Percentiles rank a stretch among this genome's conserved stretches.
Evolutionary conservation across 2,113 vertebrate genomes (phyloP).

Genomic region (Psilopogon haemacephalus): DNA sequence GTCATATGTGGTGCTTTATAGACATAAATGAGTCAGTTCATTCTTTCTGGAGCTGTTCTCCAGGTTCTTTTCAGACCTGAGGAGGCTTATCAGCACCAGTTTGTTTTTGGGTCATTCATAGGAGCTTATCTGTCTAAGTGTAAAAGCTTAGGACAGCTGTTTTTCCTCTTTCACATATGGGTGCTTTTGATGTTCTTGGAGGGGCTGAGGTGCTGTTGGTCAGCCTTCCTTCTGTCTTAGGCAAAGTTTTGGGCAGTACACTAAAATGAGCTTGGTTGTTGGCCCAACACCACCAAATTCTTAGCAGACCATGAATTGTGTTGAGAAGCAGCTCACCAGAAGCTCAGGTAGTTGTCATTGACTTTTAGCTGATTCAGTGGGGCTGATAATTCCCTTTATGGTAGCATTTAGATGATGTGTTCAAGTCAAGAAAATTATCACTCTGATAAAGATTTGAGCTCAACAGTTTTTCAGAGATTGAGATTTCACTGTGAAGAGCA

Average conservation of each 20-base stretch:
- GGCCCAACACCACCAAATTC: neutral
- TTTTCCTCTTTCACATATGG: neutral
- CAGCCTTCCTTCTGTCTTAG: neutral
- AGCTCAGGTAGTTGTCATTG: neutral
- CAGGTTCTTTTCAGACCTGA: neutral
- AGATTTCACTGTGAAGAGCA: neutral
- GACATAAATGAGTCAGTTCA: conserved; percentile 2
- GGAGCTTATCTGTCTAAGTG: neutral
- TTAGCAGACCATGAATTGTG: neutral
- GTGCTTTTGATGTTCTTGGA: conserved; percentile 39
- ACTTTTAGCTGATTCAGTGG: neutral
- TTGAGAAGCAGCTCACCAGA: neutral
- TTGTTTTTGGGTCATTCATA: neutral
- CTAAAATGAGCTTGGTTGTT: neutral
- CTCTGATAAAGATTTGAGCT: neutral
- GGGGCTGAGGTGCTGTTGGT: conserved; percentile 8
- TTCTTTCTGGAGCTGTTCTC: neutral
- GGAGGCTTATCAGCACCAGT: neutral
- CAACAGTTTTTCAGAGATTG: neutral
- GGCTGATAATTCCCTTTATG: neutral
- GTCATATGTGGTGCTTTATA: neutral
- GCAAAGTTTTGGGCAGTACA: neutral
- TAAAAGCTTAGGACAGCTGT: conserved; percentile 1
- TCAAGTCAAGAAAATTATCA: neutral
- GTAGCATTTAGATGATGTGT: neutral